Base-by-base conservation (phyloP, 2,888 invertebrate genomes). In the Steinernema hermaphroditum region DNA sequence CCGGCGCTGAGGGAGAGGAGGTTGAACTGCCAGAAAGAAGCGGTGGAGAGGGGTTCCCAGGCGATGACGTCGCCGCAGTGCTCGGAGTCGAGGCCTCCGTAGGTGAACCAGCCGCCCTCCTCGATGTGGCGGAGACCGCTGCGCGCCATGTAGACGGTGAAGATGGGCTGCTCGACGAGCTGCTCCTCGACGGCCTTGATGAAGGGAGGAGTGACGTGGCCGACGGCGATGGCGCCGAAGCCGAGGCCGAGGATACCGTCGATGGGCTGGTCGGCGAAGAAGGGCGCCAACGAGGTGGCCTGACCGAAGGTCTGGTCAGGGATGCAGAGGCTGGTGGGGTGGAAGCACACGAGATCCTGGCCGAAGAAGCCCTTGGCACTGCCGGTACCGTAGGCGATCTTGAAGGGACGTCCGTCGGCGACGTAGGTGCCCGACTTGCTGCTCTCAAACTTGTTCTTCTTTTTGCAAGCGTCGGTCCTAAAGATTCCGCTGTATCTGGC, bases 241-340 rank as follows among this genome's bases (percentile, higher is more conserved):
- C 86, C 89, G 83, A 89, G 83, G 27, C 78, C 78, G 19, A 68
- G 34, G 29, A 19, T 32, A 43, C 81, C 83, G 70, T 83, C 83
- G 68, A 82, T 79, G 41, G 83, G 81, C 44, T 81, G 78, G 43
- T 88, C 88, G 49, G 88, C 88, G 75, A 89, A 88, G 85, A 89
- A 89, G 16, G 88, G 88, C 14, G 89, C 89, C 76, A 89, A 86
- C 34, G 85, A 78, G 0, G 86, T 87, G 29, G 89, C 89, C 75
- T 89, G 89, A 37, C 88, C 89, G 84, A 89, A 89, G 24, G 88
- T 88, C 80, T 88, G 88, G 71, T 84, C 83, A 69, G 87, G 87
- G 14, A 89, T 86, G 22, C 80, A 77, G 22, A 88, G 77, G 49
- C 81, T 78, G 1, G 80, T 78, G 62, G 75, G 74, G 50, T 79